These are phyloP conservation scores for Aphelinus atriplicis DNA, from an alignment of 1,140 invertebrate species.

Conservation along the genomic window DNA sequence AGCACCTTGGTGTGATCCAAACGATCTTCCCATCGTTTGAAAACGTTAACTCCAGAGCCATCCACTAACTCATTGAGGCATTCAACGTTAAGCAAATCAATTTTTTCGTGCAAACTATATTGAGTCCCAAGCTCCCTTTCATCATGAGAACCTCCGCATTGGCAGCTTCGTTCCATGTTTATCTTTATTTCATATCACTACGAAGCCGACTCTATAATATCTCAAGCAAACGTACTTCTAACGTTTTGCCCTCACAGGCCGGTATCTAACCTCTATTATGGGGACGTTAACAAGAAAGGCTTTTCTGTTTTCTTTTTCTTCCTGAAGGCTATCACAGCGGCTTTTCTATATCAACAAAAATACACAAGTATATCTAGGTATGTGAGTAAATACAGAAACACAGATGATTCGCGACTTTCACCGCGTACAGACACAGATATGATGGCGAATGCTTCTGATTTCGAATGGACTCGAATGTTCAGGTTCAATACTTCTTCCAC, in stretches of 20 bases:
- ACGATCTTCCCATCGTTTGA: conserved; percentile 92
- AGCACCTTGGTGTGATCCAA: conserved; percentile 79
- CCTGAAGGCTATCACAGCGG: too few species aligned
- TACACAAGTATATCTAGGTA: too few species aligned
- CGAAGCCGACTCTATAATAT: too few species aligned
- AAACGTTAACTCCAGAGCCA: conserved; percentile 86
- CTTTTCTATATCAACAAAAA: too few species aligned
- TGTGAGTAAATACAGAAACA: too few species aligned
- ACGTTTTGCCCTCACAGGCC: background rate
- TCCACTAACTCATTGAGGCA: conserved; percentile 91
- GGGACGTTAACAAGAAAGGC: background rate
- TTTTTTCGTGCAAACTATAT: conserved; percentile 90
- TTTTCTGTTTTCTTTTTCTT: background rate
- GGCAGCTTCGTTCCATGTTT: conserved; percentile 51
- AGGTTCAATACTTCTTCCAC: conserved; percentile 2
- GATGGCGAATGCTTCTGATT: too few species aligned
- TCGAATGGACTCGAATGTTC: background rate
- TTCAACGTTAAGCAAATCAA: conserved; percentile 87
- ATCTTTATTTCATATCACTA: too few species aligned
- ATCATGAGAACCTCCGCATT: conserved; percentile 50
- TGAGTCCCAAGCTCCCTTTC: conserved; percentile 78
- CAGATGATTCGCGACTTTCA: too few species aligned
- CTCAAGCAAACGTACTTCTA: background rate
- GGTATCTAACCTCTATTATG: conserved; percentile 17
- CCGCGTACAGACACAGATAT: too few species aligned